These are phyloP conservation scores for Pagrus major DNA, from an alignment of 2,113 vertebrate species.

Conservation along the genomic window DNA sequence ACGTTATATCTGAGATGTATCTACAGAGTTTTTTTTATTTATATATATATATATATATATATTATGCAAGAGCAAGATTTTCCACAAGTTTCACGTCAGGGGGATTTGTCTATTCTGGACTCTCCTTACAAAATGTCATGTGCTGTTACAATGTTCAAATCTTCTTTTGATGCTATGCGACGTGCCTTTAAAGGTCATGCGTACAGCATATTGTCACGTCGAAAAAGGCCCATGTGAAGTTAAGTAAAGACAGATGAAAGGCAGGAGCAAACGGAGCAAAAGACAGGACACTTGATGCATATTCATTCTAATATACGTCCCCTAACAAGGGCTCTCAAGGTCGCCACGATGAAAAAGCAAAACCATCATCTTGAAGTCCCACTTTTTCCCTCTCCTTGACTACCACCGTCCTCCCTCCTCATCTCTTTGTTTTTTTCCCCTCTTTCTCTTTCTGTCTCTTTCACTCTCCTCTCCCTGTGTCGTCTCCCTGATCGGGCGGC, in stretches of 20 bases:
- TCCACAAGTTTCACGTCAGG: slow-evolving; percentile 34
- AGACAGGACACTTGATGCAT: slow-evolving; percentile 28
- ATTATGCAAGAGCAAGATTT: slow-evolving; percentile 1
- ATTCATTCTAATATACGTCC: slow-evolving; percentile 6
- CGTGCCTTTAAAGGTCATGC: slow-evolving; percentile 55
- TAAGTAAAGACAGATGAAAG: slow-evolving; percentile 29
- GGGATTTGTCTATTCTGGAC: slow-evolving; percentile 1
- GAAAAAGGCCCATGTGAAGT: slow-evolving; percentile 28
- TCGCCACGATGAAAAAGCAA: slow-evolving; percentile 75
- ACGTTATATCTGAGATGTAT: background rate
- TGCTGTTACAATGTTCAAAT: slow-evolving; percentile 24
- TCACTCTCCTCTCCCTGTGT: slow-evolving; percentile 67
- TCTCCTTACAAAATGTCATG: slow-evolving; percentile 42
- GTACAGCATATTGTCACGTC: slow-evolving; percentile 20
- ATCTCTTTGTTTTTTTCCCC: slow-evolving; percentile 50
- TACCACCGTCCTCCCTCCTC: slow-evolving; percentile 44
- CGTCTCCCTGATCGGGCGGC: slow-evolving; percentile 75
- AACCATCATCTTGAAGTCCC: slow-evolving; percentile 61
- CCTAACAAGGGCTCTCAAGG: slow-evolving; percentile 71
- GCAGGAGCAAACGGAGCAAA: slow-evolving; percentile 22
- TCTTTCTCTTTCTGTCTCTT: slow-evolving; percentile 69
- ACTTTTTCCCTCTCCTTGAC: slow-evolving; percentile 50
- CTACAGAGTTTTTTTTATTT: background rate
- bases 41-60: too few relatives aligned
- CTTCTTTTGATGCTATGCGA: slow-evolving; percentile 47